phyloP scores from a whole-genome alignment of 2,888 invertebrate species.

The Neuroscelio doddi region DNA sequence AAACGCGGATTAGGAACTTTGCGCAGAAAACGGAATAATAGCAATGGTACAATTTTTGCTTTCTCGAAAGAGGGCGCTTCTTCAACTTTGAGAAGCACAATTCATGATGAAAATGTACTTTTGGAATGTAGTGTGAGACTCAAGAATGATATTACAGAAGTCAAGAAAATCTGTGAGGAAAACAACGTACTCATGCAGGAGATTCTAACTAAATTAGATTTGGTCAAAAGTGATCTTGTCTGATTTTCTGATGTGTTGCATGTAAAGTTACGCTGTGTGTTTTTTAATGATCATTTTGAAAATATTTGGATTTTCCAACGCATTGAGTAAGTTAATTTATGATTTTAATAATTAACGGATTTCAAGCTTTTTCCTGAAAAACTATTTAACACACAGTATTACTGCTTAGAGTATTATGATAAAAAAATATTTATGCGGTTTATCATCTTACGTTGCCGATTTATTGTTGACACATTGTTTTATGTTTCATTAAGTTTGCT shows the following conservation, averaged over 20 bases:
- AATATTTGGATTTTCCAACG: too few relatives aligned
- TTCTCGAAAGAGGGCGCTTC: constrained; percentile 54
- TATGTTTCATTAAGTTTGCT: neutral
- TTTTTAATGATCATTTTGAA: too few relatives aligned
- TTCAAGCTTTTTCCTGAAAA: too few relatives aligned
- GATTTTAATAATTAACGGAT: too few relatives aligned
- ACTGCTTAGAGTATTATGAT: too few relatives aligned
- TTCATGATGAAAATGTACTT: constrained; percentile 44
- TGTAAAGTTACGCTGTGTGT: too few relatives aligned
- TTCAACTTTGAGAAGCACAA: constrained; percentile 43
- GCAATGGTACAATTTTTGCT: constrained; percentile 52
- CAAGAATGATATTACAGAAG: constrained; percentile 57
- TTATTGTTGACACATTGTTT: neutral
- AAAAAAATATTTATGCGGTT: too few relatives aligned
- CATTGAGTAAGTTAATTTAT: too few relatives aligned
- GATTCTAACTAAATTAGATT: neutral
- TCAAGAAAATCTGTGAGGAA: constrained; percentile 61
- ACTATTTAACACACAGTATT: too few relatives aligned
- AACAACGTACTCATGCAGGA: constrained; percentile 63
- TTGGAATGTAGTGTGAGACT: constrained; percentile 46
- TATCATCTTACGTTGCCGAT: too few relatives aligned
- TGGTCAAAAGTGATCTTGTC: too few relatives aligned
- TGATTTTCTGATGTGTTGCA: too few relatives aligned
- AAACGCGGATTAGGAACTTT: constrained; percentile 68
- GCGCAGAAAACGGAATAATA: constrained; percentile 55